Evolutionary conservation across 2,888 invertebrate genomes (phyloP), one percentile per base, ranked within the genome.

Genomic region (Tetragnatha montana): DNA sequence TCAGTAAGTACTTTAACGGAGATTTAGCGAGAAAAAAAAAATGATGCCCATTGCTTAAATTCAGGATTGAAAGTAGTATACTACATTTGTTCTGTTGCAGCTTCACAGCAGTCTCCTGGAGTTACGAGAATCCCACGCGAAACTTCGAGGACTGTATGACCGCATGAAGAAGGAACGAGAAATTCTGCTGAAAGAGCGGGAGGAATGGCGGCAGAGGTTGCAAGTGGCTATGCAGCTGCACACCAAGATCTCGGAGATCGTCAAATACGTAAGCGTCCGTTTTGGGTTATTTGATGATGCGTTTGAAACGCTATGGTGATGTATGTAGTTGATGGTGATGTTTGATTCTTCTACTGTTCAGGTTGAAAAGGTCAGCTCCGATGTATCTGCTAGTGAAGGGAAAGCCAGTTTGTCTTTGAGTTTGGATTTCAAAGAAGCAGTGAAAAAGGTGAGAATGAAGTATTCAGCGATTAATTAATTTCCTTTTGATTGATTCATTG

Each of bases 71-170:
- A 51, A 51, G 51, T 51, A 12, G 51, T 51, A 51, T 51, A 12
- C 12, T 12, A 60, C 60, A 60, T 60, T 60, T 8, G 0, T 60
- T 10, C 60, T 76, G 86, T 89, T 91, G 19, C 91, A 98, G 94
- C 93, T 98, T 78, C 98, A 98, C 93, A 97, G 97, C 93, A 98
- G 98, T 94, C 94, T 98, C 76, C 93, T 98, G 83, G 98, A 98
- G 93, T 93, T 98, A 82, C 95, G 98, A 49, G 98, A 98, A 93
- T 97, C 97, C 22, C 98, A 98, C 93, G 97, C 98, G 2, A 98
- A 98, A 93, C 93, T 98, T 91, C 95, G 98, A 87, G 97, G 97
- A 6, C 97, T 97, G 50, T 98, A 97, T 93, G 98, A 98, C 93
- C 97, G 98, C 93, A 94, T 98, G 91, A 95, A 97, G 81, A 95